Evolutionary conservation across 2,797 vertebrate genomes (phyloP).

Genomic region (Discoglossus pictus): DNA sequence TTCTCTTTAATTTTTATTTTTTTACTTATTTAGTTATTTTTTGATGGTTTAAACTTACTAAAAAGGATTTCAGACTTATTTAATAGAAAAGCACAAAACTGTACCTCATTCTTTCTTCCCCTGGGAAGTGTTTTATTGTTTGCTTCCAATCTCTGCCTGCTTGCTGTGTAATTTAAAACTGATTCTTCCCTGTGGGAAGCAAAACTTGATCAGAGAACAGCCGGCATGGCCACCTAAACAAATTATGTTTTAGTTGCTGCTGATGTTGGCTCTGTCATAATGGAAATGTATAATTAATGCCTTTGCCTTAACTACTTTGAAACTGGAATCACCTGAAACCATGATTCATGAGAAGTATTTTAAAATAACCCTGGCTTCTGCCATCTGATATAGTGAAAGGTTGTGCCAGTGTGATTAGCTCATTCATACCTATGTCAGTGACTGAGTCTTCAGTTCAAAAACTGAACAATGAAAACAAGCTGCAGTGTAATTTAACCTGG

Average conservation of each 20-base stretch:
- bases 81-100: conserved; percentile 49
- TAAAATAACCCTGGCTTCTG: conserved; percentile 26
- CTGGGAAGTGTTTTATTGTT: conserved; percentile 62
- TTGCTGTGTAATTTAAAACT: conserved; percentile 71
- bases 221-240: conserved; percentile 69
- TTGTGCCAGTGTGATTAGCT: conserved; percentile 31
- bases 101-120: conserved; percentile 54
- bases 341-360: conserved; percentile 55
- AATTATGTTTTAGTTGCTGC: conserved; percentile 70
- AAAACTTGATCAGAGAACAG: conserved; percentile 72
- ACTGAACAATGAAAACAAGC: conserved; percentile 55
- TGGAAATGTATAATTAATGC: conserved; percentile 73
- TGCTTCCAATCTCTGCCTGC: conserved; percentile 64
- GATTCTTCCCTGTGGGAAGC: conserved; percentile 69
- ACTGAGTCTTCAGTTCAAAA: conserved; percentile 37
- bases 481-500: conserved; percentile 50
- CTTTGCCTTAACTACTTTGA: conserved; percentile 63
- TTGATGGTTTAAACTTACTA: conserved; percentile 25
- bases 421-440: conserved; percentile 53
- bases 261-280: conserved; percentile 68
- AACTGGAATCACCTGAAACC: conserved; percentile 63
- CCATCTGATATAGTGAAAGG: conserved; percentile 40
- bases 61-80: conserved; percentile 47
- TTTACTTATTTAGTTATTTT: too few species aligned
- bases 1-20: conserved; percentile 3